Base-by-base conservation (phyloP, 2,888 invertebrate genomes). In the Quadriops clusia region DNA sequence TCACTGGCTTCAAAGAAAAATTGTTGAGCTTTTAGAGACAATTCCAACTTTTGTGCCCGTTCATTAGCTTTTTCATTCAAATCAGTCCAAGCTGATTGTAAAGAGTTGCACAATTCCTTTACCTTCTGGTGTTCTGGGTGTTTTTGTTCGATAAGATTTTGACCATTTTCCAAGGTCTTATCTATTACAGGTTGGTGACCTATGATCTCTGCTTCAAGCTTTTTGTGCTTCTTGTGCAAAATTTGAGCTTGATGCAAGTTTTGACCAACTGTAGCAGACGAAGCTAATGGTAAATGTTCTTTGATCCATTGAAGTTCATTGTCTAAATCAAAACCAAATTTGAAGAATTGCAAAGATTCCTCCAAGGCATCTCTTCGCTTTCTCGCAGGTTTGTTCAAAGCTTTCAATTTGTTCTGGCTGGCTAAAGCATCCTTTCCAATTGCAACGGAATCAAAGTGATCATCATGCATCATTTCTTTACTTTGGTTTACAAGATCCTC, bases 221-320 rank as follows among this genome's bases (percentile, higher is more conserved):
- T 93, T 60, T 78, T 85, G 60, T 95, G 94, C 55, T 94, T 94
- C 65, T 94, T 95, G 54, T 81, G 72, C 34, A 86, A 70, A 9
- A 83, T 86, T 56, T 94, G 90, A 0, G 93, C 91, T 48, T 93
- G 91, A 50, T 90, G 83, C 21, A 97, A 65, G 60, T 86, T 93
- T 30, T 80, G 76, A 0, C 91, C 90, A 13, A 82, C 63, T 15
- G 70, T 69, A 8, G 74, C 74, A 0, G 86, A 81, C 6, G 39
- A 30, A 0, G 89, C 91, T 0, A 80, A 71, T 1, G 86, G 83
- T 42, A 79, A 58, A 37, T 91, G 86, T 58, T 95, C 95, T 20
- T 79, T 77, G 41, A 97, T 84, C 97, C 97, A 98, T 53, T 87
- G 90, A 46, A 90, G 67, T 56, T 98, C 95, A 2, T 83, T 80